Base-by-base conservation (phyloP, 2,113 vertebrate species). In the Tauraco erythrolophus region DNA sequence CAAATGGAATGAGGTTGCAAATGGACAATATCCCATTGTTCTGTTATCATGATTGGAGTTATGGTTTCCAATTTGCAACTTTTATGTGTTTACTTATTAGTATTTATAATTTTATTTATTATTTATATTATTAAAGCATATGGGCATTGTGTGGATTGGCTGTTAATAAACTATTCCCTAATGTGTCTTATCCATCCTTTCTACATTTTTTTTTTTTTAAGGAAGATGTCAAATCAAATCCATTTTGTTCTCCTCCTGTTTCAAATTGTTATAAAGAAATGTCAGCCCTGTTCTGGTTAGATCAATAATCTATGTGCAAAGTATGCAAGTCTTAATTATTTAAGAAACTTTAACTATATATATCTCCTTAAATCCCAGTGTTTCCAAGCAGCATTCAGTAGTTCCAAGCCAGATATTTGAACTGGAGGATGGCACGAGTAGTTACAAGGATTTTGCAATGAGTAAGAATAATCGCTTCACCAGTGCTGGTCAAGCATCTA, bases 401-500 rank as follows among this genome's bases (percentile, higher is more conserved):
- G 99, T 99, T 96, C 99, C 99, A 95, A 99, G 99, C 96, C 99
- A 99, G 97, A 99, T 99, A 96, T 99, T 99, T 97, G 99, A 99
- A 90, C 97, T 99, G 84, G 99, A 99, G 89, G 99, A 99, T 86
- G 98, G 99, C 89, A 99, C 99, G 41, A 99, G 99, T 98, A 99
- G 99, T 97, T 99, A 99, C 80, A 99, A 99, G 95, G 99, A 99
- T 98, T 99, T 99, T 86, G 98, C 99, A 94, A 99, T 99, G 99
- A 99, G 99, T 72, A 99, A 99, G 94, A 99, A 99, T 94, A 99
- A 99, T 97, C 99, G 99, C 41, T 99, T 99, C 97, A 99, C 99
- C 96, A 99, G 99, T 76, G 99, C 99, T 19, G 99, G 99, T 33
- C 99, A 99, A 84, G 99, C 99, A 14, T 99, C 99, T 82, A 99